Evolutionary conservation across 2,113 vertebrate genomes (phyloP).

Genomic region (Brienomyrus longianalis): DNA sequence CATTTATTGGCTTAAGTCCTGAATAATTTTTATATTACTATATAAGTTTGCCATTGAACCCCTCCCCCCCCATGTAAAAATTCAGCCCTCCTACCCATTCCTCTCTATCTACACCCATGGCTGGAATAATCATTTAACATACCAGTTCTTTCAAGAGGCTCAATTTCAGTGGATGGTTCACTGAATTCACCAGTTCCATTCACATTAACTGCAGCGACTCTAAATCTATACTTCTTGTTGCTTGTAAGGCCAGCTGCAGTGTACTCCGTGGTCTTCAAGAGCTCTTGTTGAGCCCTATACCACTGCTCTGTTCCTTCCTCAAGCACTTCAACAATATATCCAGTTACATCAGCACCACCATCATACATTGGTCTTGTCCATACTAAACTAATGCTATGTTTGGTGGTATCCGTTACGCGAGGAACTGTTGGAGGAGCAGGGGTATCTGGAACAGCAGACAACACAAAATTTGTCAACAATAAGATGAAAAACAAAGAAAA

Average conservation of each 20-base stretch:
- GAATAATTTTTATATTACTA: neutral
- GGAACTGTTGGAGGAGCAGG: slow-evolving; percentile 87
- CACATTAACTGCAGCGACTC: slow-evolving; percentile 82
- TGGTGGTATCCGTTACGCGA: slow-evolving; percentile 87
- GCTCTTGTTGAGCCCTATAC: slow-evolving; percentile 78
- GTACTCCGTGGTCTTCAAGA: slow-evolving; percentile 73
- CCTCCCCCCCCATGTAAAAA: slow-evolving; percentile 8
- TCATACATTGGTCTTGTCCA: slow-evolving; percentile 96
- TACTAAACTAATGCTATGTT: slow-evolving; percentile 84
- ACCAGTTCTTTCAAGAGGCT: slow-evolving; percentile 87
- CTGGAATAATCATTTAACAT: slow-evolving; percentile 35
- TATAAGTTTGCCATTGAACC: neutral
- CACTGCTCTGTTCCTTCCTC: slow-evolving; percentile 85
- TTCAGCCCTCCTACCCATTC: neutral
- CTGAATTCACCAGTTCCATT: slow-evolving; percentile 92
- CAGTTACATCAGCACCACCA: slow-evolving; percentile 79
- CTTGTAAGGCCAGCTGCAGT: slow-evolving; percentile 74
- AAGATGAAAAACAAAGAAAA: neutral
- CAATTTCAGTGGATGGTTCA: slow-evolving; percentile 73
- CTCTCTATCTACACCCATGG: neutral
- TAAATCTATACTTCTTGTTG: slow-evolving; percentile 85
- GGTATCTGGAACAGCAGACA: slow-evolving; percentile 66
- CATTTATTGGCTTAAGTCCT: neutral
- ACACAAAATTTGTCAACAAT: slow-evolving; percentile 22
- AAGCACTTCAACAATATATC: slow-evolving; percentile 90